Evolutionary conservation across 2,888 invertebrate species (phyloP).

Genomic region (Labia minor): DNA sequence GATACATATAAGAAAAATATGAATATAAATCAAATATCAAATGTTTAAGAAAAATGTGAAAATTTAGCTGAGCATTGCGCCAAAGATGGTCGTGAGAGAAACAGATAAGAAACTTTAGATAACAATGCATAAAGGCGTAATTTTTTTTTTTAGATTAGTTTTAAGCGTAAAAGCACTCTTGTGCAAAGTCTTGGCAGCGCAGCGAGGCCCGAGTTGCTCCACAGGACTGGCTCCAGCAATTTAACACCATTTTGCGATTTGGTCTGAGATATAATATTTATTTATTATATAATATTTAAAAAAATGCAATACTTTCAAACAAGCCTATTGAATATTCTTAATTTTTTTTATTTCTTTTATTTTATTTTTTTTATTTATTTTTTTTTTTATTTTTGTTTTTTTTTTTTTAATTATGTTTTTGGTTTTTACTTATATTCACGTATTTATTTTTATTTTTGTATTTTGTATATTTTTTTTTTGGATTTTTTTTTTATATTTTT

Average conservation of each 20-base stretch:
- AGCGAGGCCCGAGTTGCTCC: neutral
- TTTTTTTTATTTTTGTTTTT: no score
- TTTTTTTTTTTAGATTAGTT: neutral
- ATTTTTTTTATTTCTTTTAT: no score
- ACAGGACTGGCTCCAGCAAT: neutral
- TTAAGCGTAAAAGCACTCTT: constrained; percentile 5
- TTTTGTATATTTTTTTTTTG: no score
- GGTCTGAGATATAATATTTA: constrained; percentile 8
- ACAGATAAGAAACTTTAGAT: neutral
- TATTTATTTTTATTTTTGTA: neutral
- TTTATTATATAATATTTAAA: constrained; percentile 3
- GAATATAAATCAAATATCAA: no score
- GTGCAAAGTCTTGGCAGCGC: neutral
- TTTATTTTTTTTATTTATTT: no score
- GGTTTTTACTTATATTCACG: neutral
- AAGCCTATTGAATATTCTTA: constrained; percentile 5
- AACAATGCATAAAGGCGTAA: neutral
- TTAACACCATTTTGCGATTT: neutral
- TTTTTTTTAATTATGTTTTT: no score
- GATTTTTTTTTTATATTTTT: no score
- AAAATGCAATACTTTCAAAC: constrained; percentile 13
- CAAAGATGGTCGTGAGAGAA: neutral
- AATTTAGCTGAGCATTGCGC: neutral
- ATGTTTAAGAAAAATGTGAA: neutral
- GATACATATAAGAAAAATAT: no score